These are phyloP conservation scores for Gymnocypris eckloni DNA, from an alignment of 2,797 vertebrate genomes.

Conservation along the genomic window DNA sequence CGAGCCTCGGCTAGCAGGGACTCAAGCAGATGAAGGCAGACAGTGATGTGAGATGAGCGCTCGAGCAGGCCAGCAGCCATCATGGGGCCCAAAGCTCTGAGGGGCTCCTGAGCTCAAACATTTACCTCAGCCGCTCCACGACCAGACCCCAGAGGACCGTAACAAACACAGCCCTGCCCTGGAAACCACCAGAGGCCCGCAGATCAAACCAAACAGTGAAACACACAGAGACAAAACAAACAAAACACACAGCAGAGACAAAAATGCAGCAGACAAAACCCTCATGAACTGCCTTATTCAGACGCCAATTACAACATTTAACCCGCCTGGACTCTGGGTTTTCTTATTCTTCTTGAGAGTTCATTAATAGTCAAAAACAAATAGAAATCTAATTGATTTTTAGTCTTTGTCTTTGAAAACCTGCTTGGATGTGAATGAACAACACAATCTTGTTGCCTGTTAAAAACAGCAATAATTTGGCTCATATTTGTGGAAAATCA, in stretches of 20 bases:
- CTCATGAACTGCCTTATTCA: constrained; percentile 62
- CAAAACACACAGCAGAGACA: constrained; percentile 43
- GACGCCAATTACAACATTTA: neutral
- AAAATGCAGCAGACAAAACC: constrained; percentile 64
- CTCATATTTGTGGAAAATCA: no score
- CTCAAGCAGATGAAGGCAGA: constrained; percentile 14
- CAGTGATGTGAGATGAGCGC: constrained; percentile 25
- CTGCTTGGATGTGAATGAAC: neutral
- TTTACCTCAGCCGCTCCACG: constrained; percentile 80
- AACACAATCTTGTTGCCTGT: neutral
- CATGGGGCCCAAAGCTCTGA: constrained; percentile 54
- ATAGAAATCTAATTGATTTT: neutral
- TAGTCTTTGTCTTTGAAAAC: neutral
- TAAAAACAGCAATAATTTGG: neutral
- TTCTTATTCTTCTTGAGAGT: no score
- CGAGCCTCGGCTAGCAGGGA: neutral
- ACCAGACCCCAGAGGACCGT: constrained; percentile 75
- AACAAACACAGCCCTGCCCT: constrained; percentile 74
- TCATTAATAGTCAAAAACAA: neutral
- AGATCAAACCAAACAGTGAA: constrained; percentile 58
- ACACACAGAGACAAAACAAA: constrained; percentile 49
- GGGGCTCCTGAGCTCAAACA: constrained; percentile 64
- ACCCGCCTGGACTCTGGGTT: neutral
- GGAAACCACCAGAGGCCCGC: constrained; percentile 56
- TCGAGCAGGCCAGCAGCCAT: constrained; percentile 68